These are phyloP conservation scores for Dasyurus viverrinus DNA, from an alignment of 2,113 vertebrate species.

Conservation along the genomic window DNA sequence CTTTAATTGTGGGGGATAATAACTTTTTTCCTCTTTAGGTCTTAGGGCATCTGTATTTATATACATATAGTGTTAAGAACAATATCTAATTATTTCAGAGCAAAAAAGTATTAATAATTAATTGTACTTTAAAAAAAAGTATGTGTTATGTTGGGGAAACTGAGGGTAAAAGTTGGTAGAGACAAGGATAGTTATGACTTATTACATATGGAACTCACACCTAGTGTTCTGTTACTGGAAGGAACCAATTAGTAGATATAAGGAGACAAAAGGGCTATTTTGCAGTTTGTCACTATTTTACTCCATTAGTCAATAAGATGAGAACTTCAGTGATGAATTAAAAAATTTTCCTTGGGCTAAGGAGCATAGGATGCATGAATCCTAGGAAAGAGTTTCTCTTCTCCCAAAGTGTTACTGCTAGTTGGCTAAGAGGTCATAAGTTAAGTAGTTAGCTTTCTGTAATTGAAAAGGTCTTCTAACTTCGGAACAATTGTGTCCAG, in stretches of 20 bases:
- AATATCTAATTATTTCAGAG: background rate
- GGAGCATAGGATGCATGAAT: background rate
- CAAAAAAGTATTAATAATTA: background rate
- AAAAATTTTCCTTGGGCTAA: background rate
- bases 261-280: background rate
- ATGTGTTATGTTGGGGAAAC: background rate
- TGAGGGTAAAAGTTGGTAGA: background rate
- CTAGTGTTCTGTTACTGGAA: background rate
- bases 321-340: background rate
- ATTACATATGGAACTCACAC: background rate
- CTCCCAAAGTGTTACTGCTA: background rate
- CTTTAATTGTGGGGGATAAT: background rate
- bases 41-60: background rate
- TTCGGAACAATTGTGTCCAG: background rate
- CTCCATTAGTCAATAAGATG: background rate
- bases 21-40: background rate
- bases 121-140: background rate
- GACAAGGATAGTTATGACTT: background rate
- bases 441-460: background rate
- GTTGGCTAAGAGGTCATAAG: background rate
- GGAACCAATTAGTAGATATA: background rate
- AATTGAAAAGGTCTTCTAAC: background rate
- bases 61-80: background rate
- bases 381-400: background rate
- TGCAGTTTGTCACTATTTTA: background rate